phyloP scores from a whole-genome alignment of 2,797 vertebrate species.

The Leuciscus waleckii region DNA sequence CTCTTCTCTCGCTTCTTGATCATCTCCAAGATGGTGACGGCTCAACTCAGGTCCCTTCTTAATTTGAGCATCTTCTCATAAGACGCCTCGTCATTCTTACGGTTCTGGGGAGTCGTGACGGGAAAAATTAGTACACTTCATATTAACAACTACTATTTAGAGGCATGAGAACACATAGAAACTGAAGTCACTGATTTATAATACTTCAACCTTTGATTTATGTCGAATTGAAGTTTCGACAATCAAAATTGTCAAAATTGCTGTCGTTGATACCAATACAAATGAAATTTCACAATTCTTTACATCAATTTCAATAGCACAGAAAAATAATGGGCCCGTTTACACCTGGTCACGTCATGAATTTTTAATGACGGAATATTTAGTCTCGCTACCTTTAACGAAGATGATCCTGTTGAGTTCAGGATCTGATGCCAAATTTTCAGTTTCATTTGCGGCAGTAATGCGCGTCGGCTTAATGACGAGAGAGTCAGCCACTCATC shows the following conservation, averaged over 20 bases:
- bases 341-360: no score
- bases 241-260: no score
- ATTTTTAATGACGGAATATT: no score
- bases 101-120: constrained; percentile 81
- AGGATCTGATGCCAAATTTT: no score
- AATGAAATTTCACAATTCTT: neutral
- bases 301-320: neutral
- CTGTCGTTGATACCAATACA: neutral
- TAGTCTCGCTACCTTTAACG: no score
- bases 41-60: constrained; percentile 94
- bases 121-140: neutral
- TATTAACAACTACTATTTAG: neutral
- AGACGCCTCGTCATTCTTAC: constrained; percentile 98
- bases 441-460: no score
- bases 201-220: neutral
- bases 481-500: no score
- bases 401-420: no score
- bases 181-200: neutral
- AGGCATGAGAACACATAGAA: neutral
- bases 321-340: neutral
- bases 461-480: no score
- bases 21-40: constrained; percentile 98
- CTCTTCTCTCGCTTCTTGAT: constrained; percentile 98
- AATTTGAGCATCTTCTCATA: constrained; percentile 99
- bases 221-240: neutral